Conservation (phyloP, 2,113 vertebrate genomes). For the Stictonetta naevosa region DNA sequence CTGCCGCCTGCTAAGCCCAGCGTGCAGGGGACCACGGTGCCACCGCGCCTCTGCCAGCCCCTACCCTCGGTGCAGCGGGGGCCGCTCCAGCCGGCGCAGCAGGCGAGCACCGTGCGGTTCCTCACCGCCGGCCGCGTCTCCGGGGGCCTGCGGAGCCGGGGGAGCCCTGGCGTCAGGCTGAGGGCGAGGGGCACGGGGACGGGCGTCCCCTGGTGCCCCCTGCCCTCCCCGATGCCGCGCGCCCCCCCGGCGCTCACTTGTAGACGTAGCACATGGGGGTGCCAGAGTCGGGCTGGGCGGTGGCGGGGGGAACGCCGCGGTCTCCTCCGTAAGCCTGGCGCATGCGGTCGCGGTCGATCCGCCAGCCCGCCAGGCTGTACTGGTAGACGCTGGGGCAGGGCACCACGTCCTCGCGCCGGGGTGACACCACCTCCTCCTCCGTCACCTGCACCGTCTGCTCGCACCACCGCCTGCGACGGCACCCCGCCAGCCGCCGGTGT, state of each 20-base stretch:
- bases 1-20: fast-evolving
- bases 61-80: slow-evolving; percentile 84
- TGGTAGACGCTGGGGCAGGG: slow-evolving; percentile 84
- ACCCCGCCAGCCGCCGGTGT: fast-evolving
- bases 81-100: slow-evolving; percentile 89
- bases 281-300: slow-evolving; percentile 45
- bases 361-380: slow-evolving; percentile 85
- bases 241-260: slow-evolving; percentile 76
- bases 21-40: fast-evolving
- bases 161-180: neutral
- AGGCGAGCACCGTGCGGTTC: slow-evolving; percentile 79
- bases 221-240: fast-evolving
- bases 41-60: fast-evolving
- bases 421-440: slow-evolving; percentile 76
- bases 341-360: slow-evolving; percentile 80
- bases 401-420: slow-evolving; percentile 80
- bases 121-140: slow-evolving; percentile 67
- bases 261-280: slow-evolving; percentile 82
- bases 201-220: neutral
- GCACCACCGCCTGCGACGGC: slow-evolving; percentile 83
- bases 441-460: slow-evolving; percentile 71
- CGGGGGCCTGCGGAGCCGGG: slow-evolving; percentile 68
- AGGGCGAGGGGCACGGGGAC: fast-evolving
- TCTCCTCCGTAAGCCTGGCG: slow-evolving; percentile 59
- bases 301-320: slow-evolving; percentile 67